These are phyloP conservation scores for Oryctes rhinoceros DNA, from an alignment of 1,140 invertebrate genomes.

Conservation along the genomic window DNA sequence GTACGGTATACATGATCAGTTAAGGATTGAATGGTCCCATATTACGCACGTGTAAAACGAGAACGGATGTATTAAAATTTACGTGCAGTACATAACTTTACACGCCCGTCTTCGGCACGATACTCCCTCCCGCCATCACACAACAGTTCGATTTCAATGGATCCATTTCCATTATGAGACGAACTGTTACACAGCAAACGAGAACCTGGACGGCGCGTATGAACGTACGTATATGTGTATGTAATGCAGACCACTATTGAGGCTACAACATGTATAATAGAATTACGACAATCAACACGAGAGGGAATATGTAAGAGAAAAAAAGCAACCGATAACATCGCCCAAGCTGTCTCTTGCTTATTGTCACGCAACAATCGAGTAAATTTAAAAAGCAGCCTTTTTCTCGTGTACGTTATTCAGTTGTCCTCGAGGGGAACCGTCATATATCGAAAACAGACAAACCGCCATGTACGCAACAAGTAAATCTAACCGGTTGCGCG, in stretches of 20 bases:
- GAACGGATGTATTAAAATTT: constrained; percentile 33
- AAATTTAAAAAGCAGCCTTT: neutral
- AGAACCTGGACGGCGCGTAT: neutral
- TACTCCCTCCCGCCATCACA: neutral
- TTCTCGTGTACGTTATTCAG: neutral
- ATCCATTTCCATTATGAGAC: constrained; percentile 20
- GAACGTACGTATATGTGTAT: neutral
- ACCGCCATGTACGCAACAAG: neutral
- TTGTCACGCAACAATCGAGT: neutral
- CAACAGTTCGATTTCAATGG: constrained; percentile 11
- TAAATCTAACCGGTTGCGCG: neutral
- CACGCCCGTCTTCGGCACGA: neutral
- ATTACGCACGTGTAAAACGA: neutral
- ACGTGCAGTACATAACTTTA: neutral
- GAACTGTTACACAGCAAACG: neutral
- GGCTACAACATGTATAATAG: too few species aligned
- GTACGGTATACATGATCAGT: too few species aligned
- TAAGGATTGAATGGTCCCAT: neutral
- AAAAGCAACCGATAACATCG: neutral
- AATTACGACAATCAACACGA: too few species aligned
- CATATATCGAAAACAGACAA: neutral
- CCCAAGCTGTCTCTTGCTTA: neutral
- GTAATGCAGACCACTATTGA: too few species aligned
- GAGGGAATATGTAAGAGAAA: neutral
- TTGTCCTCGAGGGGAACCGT: neutral